Evolutionary conservation across 2,113 vertebrate genomes (phyloP), one percentile per base, ranked within the genome.

Genomic region (Chaenocephalus aceratus): DNA sequence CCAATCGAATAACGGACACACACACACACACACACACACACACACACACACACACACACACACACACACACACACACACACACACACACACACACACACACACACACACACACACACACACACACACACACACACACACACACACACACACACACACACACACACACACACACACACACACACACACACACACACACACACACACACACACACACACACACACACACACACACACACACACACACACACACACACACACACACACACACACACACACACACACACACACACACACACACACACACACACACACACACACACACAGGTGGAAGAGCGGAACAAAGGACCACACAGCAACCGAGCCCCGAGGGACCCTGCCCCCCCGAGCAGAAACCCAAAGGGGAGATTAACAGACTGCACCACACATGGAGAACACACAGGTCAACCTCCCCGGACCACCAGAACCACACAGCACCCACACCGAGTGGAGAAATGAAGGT

Each of bases 381-480:
- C 26, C 1, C 45, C n/a, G 9, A 67, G 60, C 26, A 23, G 41
- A 48, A 67, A 65, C 16, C 52, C 44, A 63, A 5, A 23, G 45
- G 49, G 21, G 10, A 70, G 59, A 51, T 51, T 75, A 72, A 70
- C 82, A 80, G 51, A 75, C 75, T 57, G 51, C 9, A 72, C 75
- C 56, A 76, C 79, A 82, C 66, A 72, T 70, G 77, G 73, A 72
- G 58, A 71, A 78, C 76, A 83, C 80, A 86, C 59, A 79, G 61
- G 79, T 80, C 61, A 89, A 66, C 8, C n/a, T 49, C 64, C 76
- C 72, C 58, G 74, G 75, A 87, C 81, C 74, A 34, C 75, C 79
- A 72, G 74, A 75, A 86, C 83, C 79, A 83, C 77, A 91, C 82
- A 86, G 78, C 72, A 86, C 83, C 83, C 90, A 87, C 72, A 68